Percentiles rank a stretch among this genome's conserved stretches.
phyloP scores from a whole-genome alignment of 2,888 invertebrate species.

The Xestia c-nigrum region DNA sequence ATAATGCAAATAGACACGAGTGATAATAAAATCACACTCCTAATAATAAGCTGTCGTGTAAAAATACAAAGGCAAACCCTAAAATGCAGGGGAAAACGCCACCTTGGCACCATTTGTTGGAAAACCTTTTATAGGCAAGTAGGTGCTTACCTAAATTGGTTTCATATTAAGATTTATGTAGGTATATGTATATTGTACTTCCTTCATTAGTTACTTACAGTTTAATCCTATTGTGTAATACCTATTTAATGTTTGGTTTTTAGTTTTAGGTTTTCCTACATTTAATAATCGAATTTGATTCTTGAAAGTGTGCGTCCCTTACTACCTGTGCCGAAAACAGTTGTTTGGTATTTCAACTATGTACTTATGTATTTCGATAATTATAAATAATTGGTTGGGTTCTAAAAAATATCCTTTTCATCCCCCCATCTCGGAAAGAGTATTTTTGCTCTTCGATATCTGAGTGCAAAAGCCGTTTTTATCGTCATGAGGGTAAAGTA shows the following conservation, averaged over 20 bases:
- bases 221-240: neutral
- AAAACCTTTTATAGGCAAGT: too few species aligned
- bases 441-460: too few species aligned
- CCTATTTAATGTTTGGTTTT: neutral
- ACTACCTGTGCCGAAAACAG: neutral
- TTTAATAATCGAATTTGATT: neutral
- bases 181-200: too few species aligned
- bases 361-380: neutral
- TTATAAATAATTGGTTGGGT: neutral
- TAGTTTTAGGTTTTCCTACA: neutral
- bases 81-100: neutral
- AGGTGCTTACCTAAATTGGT: too few species aligned
- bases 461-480: too few species aligned
- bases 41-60: neutral
- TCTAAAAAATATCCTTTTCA: too few species aligned
- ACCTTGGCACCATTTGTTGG: neutral
- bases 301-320: neutral
- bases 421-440: too few species aligned
- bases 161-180: too few species aligned
- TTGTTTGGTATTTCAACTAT: neutral
- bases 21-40: neutral
- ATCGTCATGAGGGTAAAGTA: too few species aligned
- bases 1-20: neutral
- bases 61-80: neutral
- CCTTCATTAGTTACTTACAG: neutral